Evolutionary conservation across 2,113 vertebrate species (phyloP), one percentile per base, ranked within the genome.

Genomic region (Lates calcarifer): DNA sequence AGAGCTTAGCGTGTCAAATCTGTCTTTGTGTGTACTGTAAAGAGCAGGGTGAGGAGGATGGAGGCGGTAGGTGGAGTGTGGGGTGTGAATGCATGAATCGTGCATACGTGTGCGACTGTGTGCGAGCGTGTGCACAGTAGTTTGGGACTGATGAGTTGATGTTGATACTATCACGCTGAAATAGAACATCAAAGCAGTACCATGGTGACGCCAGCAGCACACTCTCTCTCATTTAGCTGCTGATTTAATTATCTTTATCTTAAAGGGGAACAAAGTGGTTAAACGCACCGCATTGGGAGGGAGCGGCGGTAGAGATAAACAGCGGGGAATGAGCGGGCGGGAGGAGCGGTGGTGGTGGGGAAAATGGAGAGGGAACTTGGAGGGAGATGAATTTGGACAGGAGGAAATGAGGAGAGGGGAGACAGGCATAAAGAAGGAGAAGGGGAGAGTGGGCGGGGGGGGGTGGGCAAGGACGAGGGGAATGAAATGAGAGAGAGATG

Each of bases 161-260:
- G 88, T 89, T 89, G 93, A 94, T 92, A 80, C 81, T 88, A 93
- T 92, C 90, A 24, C 14, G 60, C 86, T 76, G 81, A 87, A 91
- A 90, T 84, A 84, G 89, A 86, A 89, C 90, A 90, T 93, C 89
- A 91, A 88, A 93, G 88, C 58, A 64, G 64, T 72, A 26, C 65
- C 86, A 85, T 79, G 79, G 90, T 87, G 91, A 92, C 85, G 89
- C 89, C 87, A 88, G 88, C 89, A 89, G 90, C 88, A 53, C 82
- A 57, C 82, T 77, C 84, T 65, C 80, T 57, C 89, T 90, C 88
- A 88, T 91, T 91, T 92, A 90, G 91, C 84, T 65, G 83, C 89
- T 92, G 90, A 94, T 94, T 93, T 91, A 91, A 94, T 94, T 93
- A 93, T 93, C 93, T 92, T 94, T 93, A 94, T 92, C 91, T 94